These are phyloP conservation scores for Dromas ardeola DNA, from an alignment of 2,113 vertebrate species.

Conservation along the genomic window DNA sequence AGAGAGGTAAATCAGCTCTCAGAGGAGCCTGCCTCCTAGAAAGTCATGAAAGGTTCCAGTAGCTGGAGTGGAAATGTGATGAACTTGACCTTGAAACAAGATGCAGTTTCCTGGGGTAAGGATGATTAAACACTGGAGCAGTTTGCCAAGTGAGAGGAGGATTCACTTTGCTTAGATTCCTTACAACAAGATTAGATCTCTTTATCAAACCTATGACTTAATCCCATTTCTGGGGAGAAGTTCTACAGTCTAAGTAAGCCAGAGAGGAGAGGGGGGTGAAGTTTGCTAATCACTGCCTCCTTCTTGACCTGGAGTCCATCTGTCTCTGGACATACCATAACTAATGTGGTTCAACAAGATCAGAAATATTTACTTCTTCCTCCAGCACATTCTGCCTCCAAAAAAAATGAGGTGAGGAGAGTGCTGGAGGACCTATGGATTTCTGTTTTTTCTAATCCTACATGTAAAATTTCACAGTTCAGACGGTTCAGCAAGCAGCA, in stretches of 20 bases:
- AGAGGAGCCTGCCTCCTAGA: neutral
- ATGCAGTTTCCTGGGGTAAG: constrained; percentile 18
- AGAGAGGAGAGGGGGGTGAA: neutral
- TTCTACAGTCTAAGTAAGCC: neutral
- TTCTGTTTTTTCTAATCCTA: neutral
- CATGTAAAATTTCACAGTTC: neutral
- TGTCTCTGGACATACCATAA: neutral
- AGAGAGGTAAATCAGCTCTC: neutral
- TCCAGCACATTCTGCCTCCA: neutral
- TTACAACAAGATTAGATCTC: constrained; percentile 31
- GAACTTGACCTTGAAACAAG: constrained; percentile 46
- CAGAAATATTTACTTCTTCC: neutral
- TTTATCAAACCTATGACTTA: constrained; percentile 39
- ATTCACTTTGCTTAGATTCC: constrained; percentile 28
- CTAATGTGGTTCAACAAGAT: neutral
- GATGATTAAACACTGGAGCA: constrained; percentile 10
- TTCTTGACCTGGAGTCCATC: neutral
- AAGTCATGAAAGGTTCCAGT: neutral
- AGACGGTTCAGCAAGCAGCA: neutral
- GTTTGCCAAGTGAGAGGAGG: constrained; percentile 49
- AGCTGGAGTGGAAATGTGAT: constrained; percentile 8
- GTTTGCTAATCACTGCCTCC: neutral
- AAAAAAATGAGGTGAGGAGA: neutral
- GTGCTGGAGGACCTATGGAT: neutral
- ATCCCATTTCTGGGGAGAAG: constrained; percentile 36